Evolutionary conservation across 2,113 vertebrate species (phyloP).

Genomic region (Diadophis punctatus): DNA sequence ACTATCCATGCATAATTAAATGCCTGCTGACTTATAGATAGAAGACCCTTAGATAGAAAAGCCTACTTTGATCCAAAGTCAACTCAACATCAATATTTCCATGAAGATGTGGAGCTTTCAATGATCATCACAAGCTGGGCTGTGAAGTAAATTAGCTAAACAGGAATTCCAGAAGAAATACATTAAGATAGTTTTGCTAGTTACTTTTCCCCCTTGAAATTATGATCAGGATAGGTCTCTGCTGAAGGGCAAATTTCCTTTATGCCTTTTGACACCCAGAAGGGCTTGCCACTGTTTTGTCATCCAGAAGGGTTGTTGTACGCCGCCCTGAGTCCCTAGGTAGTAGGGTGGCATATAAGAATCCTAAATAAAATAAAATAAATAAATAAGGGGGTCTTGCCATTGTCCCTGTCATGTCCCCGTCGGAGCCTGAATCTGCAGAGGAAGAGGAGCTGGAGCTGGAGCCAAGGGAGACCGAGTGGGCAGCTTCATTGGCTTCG

Average conservation of each 20-base stretch:
- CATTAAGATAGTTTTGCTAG: neutral
- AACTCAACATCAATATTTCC: neutral
- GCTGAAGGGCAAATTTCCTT: neutral
- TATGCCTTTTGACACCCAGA: neutral
- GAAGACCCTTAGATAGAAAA: neutral
- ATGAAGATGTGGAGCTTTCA: neutral
- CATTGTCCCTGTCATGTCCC: too few relatives aligned
- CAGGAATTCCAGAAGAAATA: neutral
- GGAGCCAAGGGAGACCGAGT: too few relatives aligned
- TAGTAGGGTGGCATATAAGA: too few relatives aligned
- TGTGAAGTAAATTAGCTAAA: neutral
- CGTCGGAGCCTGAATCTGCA: too few relatives aligned
- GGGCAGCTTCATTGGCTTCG: too few relatives aligned
- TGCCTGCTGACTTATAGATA: constrained; percentile 12
- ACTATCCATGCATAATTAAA: constrained; percentile 32
- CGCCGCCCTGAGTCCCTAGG: too few relatives aligned
- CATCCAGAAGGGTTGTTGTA: neutral
- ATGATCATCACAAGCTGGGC: neutral
- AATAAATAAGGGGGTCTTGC: too few relatives aligned
- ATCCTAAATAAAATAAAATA: too few relatives aligned
- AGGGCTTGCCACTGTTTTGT: neutral
- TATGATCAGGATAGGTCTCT: neutral
- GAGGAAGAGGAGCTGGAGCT: too few relatives aligned
- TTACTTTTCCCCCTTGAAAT: neutral
- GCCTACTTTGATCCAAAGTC: neutral